Conservation (phyloP, 2,888 invertebrate species). For the Dolichomitus sp. region DNA sequence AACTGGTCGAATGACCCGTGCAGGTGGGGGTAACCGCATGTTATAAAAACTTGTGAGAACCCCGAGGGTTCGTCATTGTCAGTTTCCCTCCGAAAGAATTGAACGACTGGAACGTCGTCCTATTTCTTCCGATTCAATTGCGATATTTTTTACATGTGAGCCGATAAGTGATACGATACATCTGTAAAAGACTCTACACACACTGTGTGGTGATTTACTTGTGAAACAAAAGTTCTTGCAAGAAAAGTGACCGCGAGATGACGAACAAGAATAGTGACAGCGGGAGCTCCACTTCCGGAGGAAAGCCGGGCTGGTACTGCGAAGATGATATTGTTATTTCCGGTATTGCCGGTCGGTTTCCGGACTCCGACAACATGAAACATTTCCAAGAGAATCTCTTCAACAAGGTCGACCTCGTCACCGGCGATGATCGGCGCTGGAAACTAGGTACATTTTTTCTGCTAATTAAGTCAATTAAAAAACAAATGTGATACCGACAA, state of each 20-base stretch:
- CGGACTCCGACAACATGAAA: conserved; percentile 91
- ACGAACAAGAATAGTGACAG: conserved; percentile 28
- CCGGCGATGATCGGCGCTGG: conserved; percentile 86
- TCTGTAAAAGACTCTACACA: not conserved
- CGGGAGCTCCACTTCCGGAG: conserved; percentile 79
- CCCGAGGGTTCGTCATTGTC: conserved; percentile 56
- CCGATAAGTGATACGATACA: conserved; percentile 26
- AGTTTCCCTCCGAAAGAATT: conserved; percentile 39
- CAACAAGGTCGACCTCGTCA: conserved; percentile 92
- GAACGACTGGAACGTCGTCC: conserved; percentile 42
- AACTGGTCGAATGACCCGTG: conserved; percentile 36
- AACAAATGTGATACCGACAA: not conserved
- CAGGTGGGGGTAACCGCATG: conserved; percentile 54
- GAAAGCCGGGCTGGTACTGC: conserved; percentile 84
- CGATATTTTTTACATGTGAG: conserved; percentile 24
- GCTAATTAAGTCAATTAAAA: not conserved
- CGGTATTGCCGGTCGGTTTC: conserved; percentile 92
- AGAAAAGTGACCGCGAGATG: conserved; percentile 53
- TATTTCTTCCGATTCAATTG: not conserved
- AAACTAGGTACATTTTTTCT: conserved; percentile 74
- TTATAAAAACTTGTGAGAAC: conserved; percentile 65
- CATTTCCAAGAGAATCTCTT: conserved; percentile 91
- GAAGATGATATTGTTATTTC: conserved; percentile 90
- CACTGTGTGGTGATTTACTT: conserved; percentile 44
- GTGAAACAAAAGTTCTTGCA: conserved; percentile 40